Conservation (phyloP, 2,888 invertebrate species). For the Dione vanillae region DNA sequence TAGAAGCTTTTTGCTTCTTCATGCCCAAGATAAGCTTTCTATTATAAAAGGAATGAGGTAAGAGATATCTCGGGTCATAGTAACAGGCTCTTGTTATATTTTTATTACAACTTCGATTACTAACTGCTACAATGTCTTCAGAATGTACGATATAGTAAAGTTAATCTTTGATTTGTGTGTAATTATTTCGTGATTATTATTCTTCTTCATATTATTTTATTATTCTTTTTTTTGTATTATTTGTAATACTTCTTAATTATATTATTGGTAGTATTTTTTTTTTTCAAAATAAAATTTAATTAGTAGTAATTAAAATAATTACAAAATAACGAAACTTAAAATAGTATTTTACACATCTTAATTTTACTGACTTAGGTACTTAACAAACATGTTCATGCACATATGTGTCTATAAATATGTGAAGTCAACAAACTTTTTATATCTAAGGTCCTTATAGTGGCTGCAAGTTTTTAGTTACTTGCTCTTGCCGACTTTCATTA, state of each 20-base stretch:
- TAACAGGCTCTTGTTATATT: conserved; percentile 26
- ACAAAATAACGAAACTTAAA: background rate
- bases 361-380: background rate
- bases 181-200: too few species aligned
- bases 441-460: conserved; percentile 24
- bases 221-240: too few species aligned
- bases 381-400: background rate
- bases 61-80: conserved; percentile 32
- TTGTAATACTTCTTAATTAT: too few species aligned
- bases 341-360: background rate
- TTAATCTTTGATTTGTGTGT: too few species aligned
- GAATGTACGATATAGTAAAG: background rate
- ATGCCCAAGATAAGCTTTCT: conserved; percentile 78
- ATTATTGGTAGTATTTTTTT: too few species aligned
- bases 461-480: conserved; percentile 13
- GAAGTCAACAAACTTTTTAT: conserved; percentile 17
- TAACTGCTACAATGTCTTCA: background rate
- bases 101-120: conserved; percentile 16
- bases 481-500: conserved; percentile 26
- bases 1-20: conserved; percentile 75
- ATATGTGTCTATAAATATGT: too few species aligned
- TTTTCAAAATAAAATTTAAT: too few species aligned
- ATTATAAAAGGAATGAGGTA: conserved; percentile 47
- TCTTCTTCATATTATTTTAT: too few species aligned
- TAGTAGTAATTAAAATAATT: background rate